phyloP scores from a whole-genome alignment of 2,113 vertebrate genomes.

The Columba livia region DNA sequence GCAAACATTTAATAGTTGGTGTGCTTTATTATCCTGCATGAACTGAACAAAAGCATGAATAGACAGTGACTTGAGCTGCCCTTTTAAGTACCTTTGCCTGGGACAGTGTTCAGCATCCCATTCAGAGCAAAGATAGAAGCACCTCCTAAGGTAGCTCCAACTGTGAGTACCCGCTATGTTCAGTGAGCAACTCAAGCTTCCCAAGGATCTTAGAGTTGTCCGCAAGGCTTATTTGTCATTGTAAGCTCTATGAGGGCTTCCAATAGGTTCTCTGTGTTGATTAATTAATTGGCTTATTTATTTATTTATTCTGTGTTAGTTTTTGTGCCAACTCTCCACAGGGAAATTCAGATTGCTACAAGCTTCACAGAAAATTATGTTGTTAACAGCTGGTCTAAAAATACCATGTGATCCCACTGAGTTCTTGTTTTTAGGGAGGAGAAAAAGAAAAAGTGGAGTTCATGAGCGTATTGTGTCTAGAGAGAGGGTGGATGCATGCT shows the following conservation, averaged over 20 bases:
- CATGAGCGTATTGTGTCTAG: neutral
- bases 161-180: accelerated
- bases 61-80: neutral
- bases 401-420: neutral
- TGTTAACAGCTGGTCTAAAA: neutral
- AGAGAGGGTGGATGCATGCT: neutral
- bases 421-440: neutral
- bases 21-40: neutral
- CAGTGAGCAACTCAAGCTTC: neutral
- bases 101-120: neutral
- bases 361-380: neutral
- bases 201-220: neutral
- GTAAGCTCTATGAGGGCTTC: neutral
- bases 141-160: neutral
- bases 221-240: neutral
- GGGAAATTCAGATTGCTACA: neutral
- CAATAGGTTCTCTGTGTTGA: neutral
- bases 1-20: neutral
- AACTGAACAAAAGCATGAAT: neutral
- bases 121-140: neutral
- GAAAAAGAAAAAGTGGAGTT: neutral
- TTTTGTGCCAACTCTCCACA: neutral
- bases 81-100: neutral
- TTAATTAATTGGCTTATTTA: neutral
- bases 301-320: neutral